These are phyloP conservation scores for Smutsia temminckii DNA, from an alignment of 2,797 vertebrate species.

Conservation along the genomic window DNA sequence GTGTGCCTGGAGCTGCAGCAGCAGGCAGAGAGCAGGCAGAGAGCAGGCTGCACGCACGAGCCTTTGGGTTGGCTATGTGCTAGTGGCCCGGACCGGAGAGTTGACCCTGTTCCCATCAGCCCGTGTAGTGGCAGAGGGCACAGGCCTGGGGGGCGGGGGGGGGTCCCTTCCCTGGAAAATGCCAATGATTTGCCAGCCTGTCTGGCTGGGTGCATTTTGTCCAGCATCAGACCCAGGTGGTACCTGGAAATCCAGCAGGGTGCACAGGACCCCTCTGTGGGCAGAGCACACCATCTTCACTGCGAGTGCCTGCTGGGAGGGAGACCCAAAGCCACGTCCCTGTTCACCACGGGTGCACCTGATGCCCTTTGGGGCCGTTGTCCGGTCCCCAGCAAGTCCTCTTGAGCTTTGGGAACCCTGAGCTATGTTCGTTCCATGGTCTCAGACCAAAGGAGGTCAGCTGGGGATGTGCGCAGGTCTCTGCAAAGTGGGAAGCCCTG, in stretches of 20 bases:
- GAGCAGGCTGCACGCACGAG: accelerated
- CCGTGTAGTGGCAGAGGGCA: too few species aligned
- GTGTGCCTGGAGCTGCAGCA: accelerated
- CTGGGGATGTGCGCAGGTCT: neutral
- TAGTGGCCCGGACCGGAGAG: too few species aligned
- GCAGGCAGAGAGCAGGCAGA: neutral
- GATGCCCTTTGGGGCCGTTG: neutral
- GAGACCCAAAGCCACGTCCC: neutral
- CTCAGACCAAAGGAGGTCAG: neutral
- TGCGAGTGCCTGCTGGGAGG: neutral
- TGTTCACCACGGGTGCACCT: accelerated
- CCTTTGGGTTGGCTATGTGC: too few species aligned
- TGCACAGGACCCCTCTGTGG: neutral
- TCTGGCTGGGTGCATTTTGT: accelerated
- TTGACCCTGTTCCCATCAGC: too few species aligned
- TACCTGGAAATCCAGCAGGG: accelerated
- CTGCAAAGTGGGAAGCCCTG: neutral
- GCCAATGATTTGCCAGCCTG: accelerated
- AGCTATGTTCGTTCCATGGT: accelerated
- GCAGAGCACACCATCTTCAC: neutral
- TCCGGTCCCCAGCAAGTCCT: too few species aligned
- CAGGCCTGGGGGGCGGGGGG: too few species aligned
- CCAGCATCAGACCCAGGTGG: too few species aligned
- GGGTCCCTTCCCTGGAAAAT: too few species aligned
- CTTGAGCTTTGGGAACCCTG: too few species aligned